Percentiles rank a stretch among this genome's conserved stretches.
Conservation (phyloP, 2,797 vertebrate genomes). For the Gallinago solitaria region DNA sequence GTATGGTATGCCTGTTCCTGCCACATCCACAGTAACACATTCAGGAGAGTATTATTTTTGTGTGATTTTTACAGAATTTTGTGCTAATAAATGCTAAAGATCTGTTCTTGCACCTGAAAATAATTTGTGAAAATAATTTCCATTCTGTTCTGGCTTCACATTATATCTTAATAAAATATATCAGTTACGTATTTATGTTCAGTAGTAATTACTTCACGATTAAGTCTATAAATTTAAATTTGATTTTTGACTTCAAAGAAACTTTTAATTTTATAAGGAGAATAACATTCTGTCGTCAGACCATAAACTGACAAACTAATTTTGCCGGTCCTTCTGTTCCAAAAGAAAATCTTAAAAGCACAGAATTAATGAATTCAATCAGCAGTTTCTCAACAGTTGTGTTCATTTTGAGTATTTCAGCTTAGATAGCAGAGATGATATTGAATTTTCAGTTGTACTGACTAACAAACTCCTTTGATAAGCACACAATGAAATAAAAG, state of each 20-base stretch:
- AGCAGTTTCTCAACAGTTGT: not conserved
- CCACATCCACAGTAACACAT: not conserved
- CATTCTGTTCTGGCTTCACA: not conserved
- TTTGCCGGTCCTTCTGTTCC: not conserved
- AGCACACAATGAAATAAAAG: not conserved
- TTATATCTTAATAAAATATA: not conserved
- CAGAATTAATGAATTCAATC: not conserved
- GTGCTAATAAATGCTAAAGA: not conserved
- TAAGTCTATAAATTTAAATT: not conserved
- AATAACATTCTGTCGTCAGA: not conserved
- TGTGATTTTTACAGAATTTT: not conserved
- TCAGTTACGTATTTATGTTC: not conserved
- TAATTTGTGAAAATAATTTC: not conserved
- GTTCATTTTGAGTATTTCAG: not conserved
- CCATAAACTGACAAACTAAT: not conserved
- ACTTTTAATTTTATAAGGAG: not conserved
- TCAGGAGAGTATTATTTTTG: not conserved
- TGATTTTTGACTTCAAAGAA: not conserved
- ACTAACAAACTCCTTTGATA: not conserved
- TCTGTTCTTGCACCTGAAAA: not conserved
- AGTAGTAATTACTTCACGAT: not conserved
- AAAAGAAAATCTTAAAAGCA: not conserved
- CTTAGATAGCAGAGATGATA: not conserved
- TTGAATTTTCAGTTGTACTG: not conserved
- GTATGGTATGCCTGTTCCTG: not conserved